phyloP scores from a whole-genome alignment of 2,888 invertebrate species.

The Eilema depressum region DNA sequence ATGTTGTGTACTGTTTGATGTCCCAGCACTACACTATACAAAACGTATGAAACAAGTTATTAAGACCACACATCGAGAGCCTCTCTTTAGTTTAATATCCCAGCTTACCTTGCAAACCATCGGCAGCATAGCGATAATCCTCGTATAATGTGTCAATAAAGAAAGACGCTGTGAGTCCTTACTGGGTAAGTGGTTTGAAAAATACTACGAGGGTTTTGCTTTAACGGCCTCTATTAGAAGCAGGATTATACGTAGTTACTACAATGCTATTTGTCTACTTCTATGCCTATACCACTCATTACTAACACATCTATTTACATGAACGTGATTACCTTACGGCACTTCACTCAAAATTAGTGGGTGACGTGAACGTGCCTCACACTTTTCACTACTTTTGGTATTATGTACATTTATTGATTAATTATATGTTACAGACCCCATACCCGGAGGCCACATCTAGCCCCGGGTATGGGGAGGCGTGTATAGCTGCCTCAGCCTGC shows the following conservation, averaged over 20 bases:
- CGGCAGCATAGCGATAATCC: conserved; percentile 20
- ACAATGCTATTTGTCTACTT: not conserved
- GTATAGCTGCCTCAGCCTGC: no score
- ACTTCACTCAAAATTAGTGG: no score
- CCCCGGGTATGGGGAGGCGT: no score
- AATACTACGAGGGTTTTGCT: conserved; percentile 28
- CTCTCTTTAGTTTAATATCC: conserved; percentile 35
- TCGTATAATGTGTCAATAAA: conserved; percentile 31
- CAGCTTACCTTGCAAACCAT: conserved; percentile 27
- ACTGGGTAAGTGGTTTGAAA: conserved; percentile 46
- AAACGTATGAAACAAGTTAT: conserved; percentile 7
- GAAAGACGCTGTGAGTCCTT: conserved; percentile 26
- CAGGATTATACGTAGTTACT: not conserved
- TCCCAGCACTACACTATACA: not conserved
- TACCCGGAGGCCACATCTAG: no score
- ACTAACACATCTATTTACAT: no score
- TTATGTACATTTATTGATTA: no score
- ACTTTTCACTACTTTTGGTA: no score
- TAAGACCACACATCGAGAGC: conserved; percentile 20
- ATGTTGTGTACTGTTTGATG: not conserved
- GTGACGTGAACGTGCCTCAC: no score
- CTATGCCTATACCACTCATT: no score
- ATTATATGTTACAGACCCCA: no score
- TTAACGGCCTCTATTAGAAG: conserved; percentile 8
- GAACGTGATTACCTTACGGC: no score